Base-by-base conservation (phyloP, 2,888 invertebrate species). In the Podabrus alpinus region DNA sequence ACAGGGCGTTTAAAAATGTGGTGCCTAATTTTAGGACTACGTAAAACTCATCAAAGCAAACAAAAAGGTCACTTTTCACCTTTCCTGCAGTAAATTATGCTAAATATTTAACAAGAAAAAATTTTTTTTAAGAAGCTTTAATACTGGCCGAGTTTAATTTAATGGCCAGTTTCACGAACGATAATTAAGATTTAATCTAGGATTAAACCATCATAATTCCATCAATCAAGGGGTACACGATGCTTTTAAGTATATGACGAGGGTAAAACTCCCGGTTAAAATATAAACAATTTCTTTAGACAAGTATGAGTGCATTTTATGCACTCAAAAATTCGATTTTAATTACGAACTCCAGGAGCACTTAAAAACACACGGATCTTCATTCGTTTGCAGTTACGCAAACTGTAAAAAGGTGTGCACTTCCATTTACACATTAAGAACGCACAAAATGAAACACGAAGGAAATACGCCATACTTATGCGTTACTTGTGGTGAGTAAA, bases 401-500 rank as follows among this genome's bases (percentile, higher is more conserved):
- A 79, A 80, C 62, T 84, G 84, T 69, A 74, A 76, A 9, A 82
- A 83, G 76, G 74, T 79, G 15, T 81, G 80, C 62, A 77, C 79
- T 16, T 81, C 82, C 1, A 73, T 80, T 5, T 80, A 80, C 61
- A 77, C 81, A 1, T 73, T 83, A 21, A 80, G 81, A 74, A 82
- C 80, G 15, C 84, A 84, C 69, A 74, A 81, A 76, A 77, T 81
- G 74, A 80, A 78, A 72, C 84, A 84, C 74, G 81, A 81, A 73
- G 83, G 82, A 62, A 81, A 81, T 67, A 77, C 80, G 21, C 81
- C 81, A 9, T 85, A 81, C 77, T 74, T 85, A 15, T 85, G 85
- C 79, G 83, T 83, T 7, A 82, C 82, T 21, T 85, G 85, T 77
- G 85, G 85, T 84, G 79, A 74, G 77, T 75, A 72, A 29, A 62